A percentile compares a stretch with the other conserved stretches of the same genome.
These are phyloP conservation scores for Acanthosepion lycidas DNA, from an alignment of 2,888 invertebrate species.

Conservation along the genomic window DNA sequence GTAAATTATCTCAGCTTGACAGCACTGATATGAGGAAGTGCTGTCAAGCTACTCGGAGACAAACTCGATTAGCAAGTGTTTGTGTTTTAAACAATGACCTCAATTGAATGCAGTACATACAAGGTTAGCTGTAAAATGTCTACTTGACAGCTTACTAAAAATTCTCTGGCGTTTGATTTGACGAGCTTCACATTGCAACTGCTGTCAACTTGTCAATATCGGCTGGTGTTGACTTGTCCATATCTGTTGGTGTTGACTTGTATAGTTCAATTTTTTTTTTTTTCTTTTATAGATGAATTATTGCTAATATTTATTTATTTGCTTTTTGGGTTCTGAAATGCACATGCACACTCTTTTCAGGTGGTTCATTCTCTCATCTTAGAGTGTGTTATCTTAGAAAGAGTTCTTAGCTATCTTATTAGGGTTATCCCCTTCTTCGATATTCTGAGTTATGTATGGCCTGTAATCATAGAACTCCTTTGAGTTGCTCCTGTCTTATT, in stretches of 20 bases:
- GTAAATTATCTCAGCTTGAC: neutral
- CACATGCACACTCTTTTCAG: too few species aligned
- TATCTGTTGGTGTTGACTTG: too few species aligned
- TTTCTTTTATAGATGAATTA: too few species aligned
- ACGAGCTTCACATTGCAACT: neutral
- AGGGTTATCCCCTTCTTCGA: neutral
- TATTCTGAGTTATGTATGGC: neutral
- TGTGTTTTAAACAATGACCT: neutral
- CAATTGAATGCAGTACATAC: neutral
- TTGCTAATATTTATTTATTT: too few species aligned
- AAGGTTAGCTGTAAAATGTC: slow-evolving; percentile 20
- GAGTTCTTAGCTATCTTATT: too few species aligned
- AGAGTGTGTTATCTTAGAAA: too few species aligned
- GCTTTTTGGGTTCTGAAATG: too few species aligned
- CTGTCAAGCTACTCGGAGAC: neutral
- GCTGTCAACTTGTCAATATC: slow-evolving; percentile 8
- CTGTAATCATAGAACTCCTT: neutral
- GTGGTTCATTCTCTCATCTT: too few species aligned
- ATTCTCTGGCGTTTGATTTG: neutral
- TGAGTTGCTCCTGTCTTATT: too few species aligned
- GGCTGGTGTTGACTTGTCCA: neutral
- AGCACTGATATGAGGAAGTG: neutral
- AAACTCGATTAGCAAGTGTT: slow-evolving; percentile 33
- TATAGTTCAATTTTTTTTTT: too few species aligned
- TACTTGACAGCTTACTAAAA: neutral